Percentiles rank a stretch among this genome's conserved stretches.
Conservation (phyloP, 2,113 vertebrate species). For the Haliaeetus leucogaster region DNA sequence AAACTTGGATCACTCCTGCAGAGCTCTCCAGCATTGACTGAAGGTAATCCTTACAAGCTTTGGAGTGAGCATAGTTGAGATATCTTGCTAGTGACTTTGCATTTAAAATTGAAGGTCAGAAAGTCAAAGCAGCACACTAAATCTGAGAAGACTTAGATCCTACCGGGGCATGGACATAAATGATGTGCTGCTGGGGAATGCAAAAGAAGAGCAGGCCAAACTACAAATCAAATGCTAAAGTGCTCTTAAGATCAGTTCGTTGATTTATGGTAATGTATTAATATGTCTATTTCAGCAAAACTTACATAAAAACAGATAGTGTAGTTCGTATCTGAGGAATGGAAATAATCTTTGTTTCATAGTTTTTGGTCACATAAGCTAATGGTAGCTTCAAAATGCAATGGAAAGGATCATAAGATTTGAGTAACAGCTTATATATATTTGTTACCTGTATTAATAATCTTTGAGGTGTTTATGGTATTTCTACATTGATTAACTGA, state of each 20-base stretch:
- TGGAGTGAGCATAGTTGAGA: not conserved
- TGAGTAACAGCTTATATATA: not conserved
- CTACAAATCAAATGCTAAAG: not conserved
- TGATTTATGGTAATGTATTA: constrained; percentile 42
- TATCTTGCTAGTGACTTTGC: constrained; percentile 14
- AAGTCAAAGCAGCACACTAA: not conserved
- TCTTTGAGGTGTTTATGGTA: not conserved
- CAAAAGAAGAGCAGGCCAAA: not conserved
- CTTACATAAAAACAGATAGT: not conserved
- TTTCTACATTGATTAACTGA: not conserved
- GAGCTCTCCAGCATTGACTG: not conserved
- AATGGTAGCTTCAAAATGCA: not conserved
- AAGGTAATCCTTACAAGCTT: constrained; percentile 43
- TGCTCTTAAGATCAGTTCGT: not conserved
- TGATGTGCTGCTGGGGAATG: not conserved
- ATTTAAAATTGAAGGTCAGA: constrained; percentile 39
- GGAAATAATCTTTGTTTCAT: not conserved
- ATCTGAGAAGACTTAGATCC: not conserved
- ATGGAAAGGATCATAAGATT: not conserved
- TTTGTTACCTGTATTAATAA: not conserved
- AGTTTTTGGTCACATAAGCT: not conserved
- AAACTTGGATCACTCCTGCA: constrained; percentile 33
- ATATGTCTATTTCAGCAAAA: not conserved
- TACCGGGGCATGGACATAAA: not conserved
- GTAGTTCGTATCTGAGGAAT: not conserved